Base-by-base conservation (phyloP, 2,888 invertebrate species). In the Emmelina monodactyla region DNA sequence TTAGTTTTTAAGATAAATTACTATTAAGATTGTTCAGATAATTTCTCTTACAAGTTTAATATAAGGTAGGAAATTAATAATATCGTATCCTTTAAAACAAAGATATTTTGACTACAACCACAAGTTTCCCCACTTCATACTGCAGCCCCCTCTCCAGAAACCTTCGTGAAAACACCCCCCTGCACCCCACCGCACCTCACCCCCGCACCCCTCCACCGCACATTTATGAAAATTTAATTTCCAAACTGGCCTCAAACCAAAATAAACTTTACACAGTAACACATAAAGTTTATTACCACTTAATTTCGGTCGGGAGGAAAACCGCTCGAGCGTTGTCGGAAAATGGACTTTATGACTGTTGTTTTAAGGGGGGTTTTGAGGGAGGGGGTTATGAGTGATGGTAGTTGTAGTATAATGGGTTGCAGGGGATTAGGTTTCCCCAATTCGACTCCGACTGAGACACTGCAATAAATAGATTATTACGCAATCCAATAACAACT, bases 181-280 rank as follows among this genome's bases (percentile, higher is more conserved):
- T 44, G 41, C 38, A 39, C 40, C 38, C 40, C 39, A 40, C 39
- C 44, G 46, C 42, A 35, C 37, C 32, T 45, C 40, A 31, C 46
- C 43, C 35, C 44, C 50, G 44, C 55, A 43, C 47, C 39, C 44
- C 41, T 42, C 43, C 41, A 45, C 43, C 50, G 45, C 53, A 62
- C 66, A 66, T 66, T 76, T 76, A 75, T 76, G 75, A 71, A 76
- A 76, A 70, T 75, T 72, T 73, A 71, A 82, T 81, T 78, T 75
- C 64, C 65, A 69, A 73, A 64, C 62, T 53, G 50, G 42, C 45
- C 50, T 40, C 70, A 62, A 57, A 59, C 66, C 50, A 67, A 73
- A 70, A 58, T 66, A 62, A 61, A 66, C 76, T 60, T 55, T 78
- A 71, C 64, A 58, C 43, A 22, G 54, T 40, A 58, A 55, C 52